Base-by-base conservation (phyloP, 2,113 vertebrate species). In the Heterochromis multidens region DNA sequence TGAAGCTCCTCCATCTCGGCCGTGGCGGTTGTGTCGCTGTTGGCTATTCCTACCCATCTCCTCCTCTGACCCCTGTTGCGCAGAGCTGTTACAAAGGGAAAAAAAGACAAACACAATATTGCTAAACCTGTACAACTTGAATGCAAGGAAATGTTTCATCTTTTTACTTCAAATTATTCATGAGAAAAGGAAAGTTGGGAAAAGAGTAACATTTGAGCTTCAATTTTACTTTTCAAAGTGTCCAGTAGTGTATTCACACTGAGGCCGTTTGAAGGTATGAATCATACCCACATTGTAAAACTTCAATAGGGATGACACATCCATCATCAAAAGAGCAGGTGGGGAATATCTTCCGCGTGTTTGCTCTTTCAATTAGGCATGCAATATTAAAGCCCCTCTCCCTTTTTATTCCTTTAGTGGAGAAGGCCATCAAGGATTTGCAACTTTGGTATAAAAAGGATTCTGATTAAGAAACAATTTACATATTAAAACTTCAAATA, bases 21-120 rank as follows among this genome's bases (percentile, higher is more conserved):
- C 93, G 12, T 96, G 96, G 49, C 96, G 97, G 91, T 87, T 85
- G 74, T 97, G 94, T 82, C 96, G 96, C 13, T 96, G 97, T 83
- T 95, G 84, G 95, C 88, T 88, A 89, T 87, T 95, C 11, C 91
- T 93, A 0, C 79, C 87, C 9, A 79, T 60, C 61, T 99, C 98
- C 0, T 99, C 98, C 61, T 99, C 98, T 61, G 96, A 90, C 5
- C 89, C 88, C 13, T 87, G 82, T 60, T 82, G 93, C 35, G 89
- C 63, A 91, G 91, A 91, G 80, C 97, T 98, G 88, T 12, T 58
- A 19, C 77, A 86, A 56, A n/a, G n/a, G n/a, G n/a, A n/a, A n/a
- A n/a, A n/a, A 79, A 8, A 87, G 19, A 87, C 33, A 78, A 27
- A 72, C 80, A 80, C 4, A 60, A 19, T 1, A 31, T 57, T 5